Conservation (phyloP, 2,888 invertebrate species). For the Liodrosophila aerea region DNA sequence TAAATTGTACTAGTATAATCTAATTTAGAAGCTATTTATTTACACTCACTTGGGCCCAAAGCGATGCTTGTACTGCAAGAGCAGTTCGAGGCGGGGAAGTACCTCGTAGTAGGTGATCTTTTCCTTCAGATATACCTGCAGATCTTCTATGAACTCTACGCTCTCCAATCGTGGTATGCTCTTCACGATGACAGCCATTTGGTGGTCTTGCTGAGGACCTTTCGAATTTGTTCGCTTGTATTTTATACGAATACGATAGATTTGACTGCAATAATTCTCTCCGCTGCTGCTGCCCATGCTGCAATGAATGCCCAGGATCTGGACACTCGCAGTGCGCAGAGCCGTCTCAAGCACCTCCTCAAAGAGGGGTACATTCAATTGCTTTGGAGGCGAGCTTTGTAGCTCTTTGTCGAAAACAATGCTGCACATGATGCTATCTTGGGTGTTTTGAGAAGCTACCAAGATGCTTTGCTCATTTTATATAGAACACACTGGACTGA, state of each 20-base stretch:
- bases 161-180: constrained; percentile 59
- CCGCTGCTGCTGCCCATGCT: constrained; percentile 71
- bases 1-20: too few species aligned
- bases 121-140: constrained; percentile 83
- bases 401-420: constrained; percentile 64
- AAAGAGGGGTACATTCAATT: constrained; percentile 71
- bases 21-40: too few species aligned
- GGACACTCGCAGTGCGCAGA: constrained; percentile 49
- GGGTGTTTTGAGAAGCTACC: constrained; percentile 24
- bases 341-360: constrained; percentile 72
- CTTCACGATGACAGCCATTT: constrained; percentile 53
- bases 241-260: constrained; percentile 69
- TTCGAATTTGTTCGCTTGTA: constrained; percentile 27
- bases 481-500: constrained; percentile 22
- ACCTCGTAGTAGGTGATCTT: constrained; percentile 79
- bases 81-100: constrained; percentile 81
- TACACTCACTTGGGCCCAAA: constrained; percentile 72
- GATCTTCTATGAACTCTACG: constrained; percentile 75
- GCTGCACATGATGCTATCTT: constrained; percentile 55
- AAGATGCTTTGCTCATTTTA: constrained; percentile 34
- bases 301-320: constrained; percentile 49
- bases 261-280: constrained; percentile 80
- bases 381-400: constrained; percentile 38
- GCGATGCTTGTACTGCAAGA: constrained; percentile 74
- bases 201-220: constrained; percentile 1